Conservation (phyloP, 1,140 invertebrate species). For the Trichonephila inaurata region DNA sequence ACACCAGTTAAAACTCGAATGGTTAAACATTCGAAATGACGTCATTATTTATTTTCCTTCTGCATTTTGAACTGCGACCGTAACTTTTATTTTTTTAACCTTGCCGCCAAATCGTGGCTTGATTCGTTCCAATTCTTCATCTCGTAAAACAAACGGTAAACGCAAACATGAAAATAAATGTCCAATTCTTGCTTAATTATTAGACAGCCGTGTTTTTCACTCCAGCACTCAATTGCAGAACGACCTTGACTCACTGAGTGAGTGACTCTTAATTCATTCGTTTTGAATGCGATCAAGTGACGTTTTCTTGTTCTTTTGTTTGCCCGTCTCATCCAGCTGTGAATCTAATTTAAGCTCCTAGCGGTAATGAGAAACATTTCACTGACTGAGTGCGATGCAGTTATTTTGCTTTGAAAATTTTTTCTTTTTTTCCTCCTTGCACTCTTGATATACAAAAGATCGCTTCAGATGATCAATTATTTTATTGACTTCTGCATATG, state of each 20-base stretch:
- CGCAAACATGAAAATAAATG: constrained; percentile 6
- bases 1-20: too few species aligned
- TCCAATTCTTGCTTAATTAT: not conserved
- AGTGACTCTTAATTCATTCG: not conserved
- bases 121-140: not conserved
- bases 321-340: constrained; percentile 48
- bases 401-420: not conserved
- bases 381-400: not conserved
- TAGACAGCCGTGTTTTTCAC: constrained; percentile 15
- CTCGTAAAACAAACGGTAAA: not conserved
- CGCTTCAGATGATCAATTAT: too few species aligned
- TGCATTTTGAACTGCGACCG: too few species aligned
- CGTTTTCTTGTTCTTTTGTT: constrained; percentile 25
- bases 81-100: too few species aligned
- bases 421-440: not conserved
- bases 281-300: not conserved
- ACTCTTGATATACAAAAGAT: too few species aligned
- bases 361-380: constrained; percentile 1
- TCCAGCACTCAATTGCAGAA: not conserved
- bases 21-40: too few species aligned
- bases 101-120: too few species aligned
- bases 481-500: too few species aligned
- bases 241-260: constrained; percentile 48
- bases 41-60: too few species aligned
- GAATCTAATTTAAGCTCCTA: constrained; percentile 59